Conservation (phyloP, 2,797 vertebrate species). For the Lepus townsendii region DNA sequence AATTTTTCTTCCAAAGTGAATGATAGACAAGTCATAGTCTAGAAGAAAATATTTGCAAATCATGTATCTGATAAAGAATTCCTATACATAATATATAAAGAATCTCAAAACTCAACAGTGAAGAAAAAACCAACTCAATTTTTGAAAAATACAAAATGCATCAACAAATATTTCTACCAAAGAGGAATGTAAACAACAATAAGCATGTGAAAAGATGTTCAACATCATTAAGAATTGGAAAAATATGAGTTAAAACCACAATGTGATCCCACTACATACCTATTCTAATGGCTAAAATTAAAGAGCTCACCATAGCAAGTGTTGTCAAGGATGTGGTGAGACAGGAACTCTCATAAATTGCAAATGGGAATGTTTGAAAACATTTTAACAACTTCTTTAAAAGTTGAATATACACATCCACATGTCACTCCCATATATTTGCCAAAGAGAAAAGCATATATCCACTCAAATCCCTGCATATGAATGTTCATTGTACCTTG, state of each 20-base stretch:
- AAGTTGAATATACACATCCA: conserved; percentile 20
- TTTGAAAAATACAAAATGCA: conserved; percentile 14
- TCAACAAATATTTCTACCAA: background rate
- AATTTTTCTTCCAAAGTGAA: conserved; percentile 38
- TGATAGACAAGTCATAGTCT: background rate
- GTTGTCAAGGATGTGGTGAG: background rate
- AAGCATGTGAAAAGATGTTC: background rate
- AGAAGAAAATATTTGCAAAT: background rate
- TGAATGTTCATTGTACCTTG: background rate
- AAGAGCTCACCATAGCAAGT: conserved; percentile 35
- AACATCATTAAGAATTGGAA: conserved; percentile 7
- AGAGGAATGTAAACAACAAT: background rate
- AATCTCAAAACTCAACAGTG: conserved; percentile 32
- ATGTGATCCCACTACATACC: background rate
- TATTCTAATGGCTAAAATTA: background rate
- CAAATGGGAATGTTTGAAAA: conserved; percentile 11
- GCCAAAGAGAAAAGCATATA: background rate
- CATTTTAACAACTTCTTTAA: background rate
- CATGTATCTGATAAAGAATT: background rate
- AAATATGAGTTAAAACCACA: conserved; percentile 27
- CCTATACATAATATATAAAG: conserved; percentile 6
- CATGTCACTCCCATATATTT: background rate
- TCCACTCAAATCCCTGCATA: background rate
- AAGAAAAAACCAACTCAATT: background rate
- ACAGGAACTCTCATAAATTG: conserved; percentile 1